Evolutionary conservation across 2,797 vertebrate genomes (phyloP), one percentile per base, ranked within the genome.

Genomic region (Centroberyx gerrardi): DNA sequence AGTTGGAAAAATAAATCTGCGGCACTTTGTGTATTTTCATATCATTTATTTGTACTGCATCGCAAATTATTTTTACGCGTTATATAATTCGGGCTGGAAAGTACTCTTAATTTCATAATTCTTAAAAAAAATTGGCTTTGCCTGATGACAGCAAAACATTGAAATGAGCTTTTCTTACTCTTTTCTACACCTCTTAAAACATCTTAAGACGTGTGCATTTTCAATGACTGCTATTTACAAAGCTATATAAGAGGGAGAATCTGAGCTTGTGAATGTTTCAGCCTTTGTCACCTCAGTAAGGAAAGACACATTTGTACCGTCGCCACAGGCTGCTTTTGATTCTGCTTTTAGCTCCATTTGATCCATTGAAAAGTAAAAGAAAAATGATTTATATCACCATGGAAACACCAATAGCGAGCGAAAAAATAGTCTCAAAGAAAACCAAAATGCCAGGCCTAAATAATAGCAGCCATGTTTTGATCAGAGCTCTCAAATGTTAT

Each of bases 331-430:
- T 77, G 76, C 76, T 84, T 22, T 76, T 82, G 68, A 81, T 83
- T 78, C 72, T 78, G 76, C 82, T 85, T 87, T 87, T 71, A 82
- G 80, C 75, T 88, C 54, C 58, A 83, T 86, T 72, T 85, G 80
- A 90, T 80, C 76, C 61, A 85, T 85, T 86, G 84, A 86, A 78
- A 74, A 82, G 71, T 62, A 28, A 61, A 84, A 73, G 73, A 53
- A 85, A 76, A 86, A 68, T 76, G 44, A 88, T 88, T 88, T 87
- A 76, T 86, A 87, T 92, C 86, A 69, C 88, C 88, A 90, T 90
- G 86, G 85, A 86, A 92, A 93, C 90, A 89, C 67, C 80, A 85
- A 78, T 49, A 38, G 36, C 5, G 7, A 62, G 18, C 51, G 73
- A 42, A 85, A 38, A 81, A 78, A 78, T 44, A 70, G 46, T 63